Conservation (phyloP, 2,888 invertebrate species). For the Caenorhabditis sp. region DNA sequence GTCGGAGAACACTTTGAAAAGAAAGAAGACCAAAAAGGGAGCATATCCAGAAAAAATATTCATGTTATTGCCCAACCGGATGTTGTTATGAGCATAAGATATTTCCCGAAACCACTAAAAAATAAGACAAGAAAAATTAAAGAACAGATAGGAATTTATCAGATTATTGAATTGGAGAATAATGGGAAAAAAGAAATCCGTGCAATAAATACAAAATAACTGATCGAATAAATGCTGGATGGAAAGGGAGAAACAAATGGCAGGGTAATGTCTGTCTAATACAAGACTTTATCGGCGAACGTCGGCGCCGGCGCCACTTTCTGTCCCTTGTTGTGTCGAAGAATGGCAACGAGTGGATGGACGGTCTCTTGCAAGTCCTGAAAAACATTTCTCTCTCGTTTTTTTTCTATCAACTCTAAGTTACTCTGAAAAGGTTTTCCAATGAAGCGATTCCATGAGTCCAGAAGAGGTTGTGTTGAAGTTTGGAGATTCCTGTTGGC, state of each 20-base stretch:
- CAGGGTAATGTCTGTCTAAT: conserved; percentile 27
- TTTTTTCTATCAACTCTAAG: neutral
- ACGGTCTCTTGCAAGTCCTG: conserved; percentile 76
- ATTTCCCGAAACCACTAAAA: conserved; percentile 2
- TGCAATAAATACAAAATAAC: conserved; percentile 55
- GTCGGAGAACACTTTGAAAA: neutral
- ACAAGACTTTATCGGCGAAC: conserved; percentile 54
- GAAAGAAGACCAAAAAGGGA: neutral
- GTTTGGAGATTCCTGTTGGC: conserved; percentile 68
- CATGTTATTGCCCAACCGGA: conserved; percentile 15
- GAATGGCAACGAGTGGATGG: conserved; percentile 76
- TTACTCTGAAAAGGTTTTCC: conserved; percentile 74
- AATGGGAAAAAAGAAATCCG: conserved; percentile 18
- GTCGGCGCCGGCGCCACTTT: conserved; percentile 49
- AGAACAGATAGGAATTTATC: conserved; percentile 16
- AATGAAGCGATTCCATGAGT: conserved; percentile 75
- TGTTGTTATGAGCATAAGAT: neutral
- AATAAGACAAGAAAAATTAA: conserved; percentile 15
- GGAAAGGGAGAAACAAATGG: neutral
- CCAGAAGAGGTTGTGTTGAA: conserved; percentile 76
- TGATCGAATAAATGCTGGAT: conserved; percentile 17
- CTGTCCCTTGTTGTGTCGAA: conserved; percentile 64
- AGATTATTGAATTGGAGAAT: neutral
- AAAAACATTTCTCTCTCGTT: conserved; percentile 6
- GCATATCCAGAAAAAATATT: neutral